Evolutionary conservation across 2,113 vertebrate genomes (phyloP).

Genomic region (Panthera leo): DNA sequence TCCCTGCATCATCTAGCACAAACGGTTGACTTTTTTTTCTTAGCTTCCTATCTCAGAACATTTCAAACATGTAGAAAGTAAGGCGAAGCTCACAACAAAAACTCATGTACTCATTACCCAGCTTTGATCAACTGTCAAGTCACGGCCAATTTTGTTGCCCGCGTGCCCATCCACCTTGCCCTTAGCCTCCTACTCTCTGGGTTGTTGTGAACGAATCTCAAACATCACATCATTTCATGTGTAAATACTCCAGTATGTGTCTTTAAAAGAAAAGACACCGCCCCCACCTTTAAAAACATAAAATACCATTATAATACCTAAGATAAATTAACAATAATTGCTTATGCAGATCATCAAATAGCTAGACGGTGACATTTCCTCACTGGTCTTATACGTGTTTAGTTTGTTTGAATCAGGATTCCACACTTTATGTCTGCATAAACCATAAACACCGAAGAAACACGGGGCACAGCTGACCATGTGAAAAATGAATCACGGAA

Average conservation of each 20-base stretch:
- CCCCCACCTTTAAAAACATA: not conserved
- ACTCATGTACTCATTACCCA: not conserved
- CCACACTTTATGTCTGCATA: not conserved
- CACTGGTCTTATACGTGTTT: not conserved
- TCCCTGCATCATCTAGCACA: not conserved
- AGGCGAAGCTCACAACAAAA: not conserved
- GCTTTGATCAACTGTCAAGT: not conserved
- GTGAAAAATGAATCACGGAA: not conserved
- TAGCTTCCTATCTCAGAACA: not conserved
- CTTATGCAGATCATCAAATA: not conserved
- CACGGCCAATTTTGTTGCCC: not conserved
- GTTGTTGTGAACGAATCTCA: not conserved
- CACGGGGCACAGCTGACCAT: not conserved
- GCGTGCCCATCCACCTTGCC: not conserved
- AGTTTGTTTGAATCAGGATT: not conserved
- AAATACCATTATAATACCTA: not conserved
- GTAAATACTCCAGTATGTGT: not conserved
- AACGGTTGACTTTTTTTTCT: not conserved
- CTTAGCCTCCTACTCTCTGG: not conserved
- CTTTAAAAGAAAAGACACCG: not conserved
- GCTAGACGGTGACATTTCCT: not conserved
- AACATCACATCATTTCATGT: not conserved
- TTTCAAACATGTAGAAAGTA: not conserved
- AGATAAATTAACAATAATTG: not conserved
- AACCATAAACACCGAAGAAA: not conserved